Conservation (phyloP, 2,888 invertebrate genomes). For the Ormyrus nitidulus region DNA sequence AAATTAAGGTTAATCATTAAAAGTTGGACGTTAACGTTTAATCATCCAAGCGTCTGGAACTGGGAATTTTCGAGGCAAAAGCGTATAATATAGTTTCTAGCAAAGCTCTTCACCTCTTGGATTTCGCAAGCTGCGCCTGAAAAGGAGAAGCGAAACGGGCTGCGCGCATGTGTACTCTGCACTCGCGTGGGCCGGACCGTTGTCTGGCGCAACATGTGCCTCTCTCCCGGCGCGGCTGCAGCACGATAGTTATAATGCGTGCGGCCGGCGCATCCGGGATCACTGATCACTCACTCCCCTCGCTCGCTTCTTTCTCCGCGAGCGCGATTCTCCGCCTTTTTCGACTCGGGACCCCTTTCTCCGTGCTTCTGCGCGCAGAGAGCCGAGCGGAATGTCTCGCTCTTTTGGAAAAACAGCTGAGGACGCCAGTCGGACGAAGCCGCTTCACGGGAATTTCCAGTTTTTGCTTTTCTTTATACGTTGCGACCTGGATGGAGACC, state of each 20-base stretch:
- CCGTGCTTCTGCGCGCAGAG: not conserved
- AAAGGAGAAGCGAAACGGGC: not conserved
- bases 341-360: not conserved
- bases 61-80: too few relatives aligned
- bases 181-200: not conserved
- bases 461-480: too few relatives aligned
- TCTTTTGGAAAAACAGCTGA: too few relatives aligned
- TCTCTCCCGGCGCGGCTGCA: not conserved
- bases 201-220: slow-evolving; percentile 22
- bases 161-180: not conserved
- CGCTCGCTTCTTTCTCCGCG: not conserved
- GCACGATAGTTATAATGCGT: slow-evolving; percentile 30
- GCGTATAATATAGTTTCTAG: too few relatives aligned
- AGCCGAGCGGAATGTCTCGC: too few relatives aligned
- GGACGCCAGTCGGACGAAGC: too few relatives aligned
- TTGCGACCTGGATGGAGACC: too few relatives aligned
- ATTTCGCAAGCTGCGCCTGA: not conserved
- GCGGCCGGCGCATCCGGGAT: slow-evolving; percentile 45
- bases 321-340: not conserved
- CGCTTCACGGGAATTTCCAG: too few relatives aligned
- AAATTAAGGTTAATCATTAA: too few relatives aligned
- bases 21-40: too few relatives aligned
- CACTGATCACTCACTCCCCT: slow-evolving; percentile 35
- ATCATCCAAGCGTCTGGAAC: too few relatives aligned
- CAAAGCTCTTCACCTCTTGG: not conserved